These are phyloP conservation scores for Echinometra lucunter DNA, from an alignment of 53 echinoderm and acorn worm genomes.

Conservation along the genomic window DNA sequence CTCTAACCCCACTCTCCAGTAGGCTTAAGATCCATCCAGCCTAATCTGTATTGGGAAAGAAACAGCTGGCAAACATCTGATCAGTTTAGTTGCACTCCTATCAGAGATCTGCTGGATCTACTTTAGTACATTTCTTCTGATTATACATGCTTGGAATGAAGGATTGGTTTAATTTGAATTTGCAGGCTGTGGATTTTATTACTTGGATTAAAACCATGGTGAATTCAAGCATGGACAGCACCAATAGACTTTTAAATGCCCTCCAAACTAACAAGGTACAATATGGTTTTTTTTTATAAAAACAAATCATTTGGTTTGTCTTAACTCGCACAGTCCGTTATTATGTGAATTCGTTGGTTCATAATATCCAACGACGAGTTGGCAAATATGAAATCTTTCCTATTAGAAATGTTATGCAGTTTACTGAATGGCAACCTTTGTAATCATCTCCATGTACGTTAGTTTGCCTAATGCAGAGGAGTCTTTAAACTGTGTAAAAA, in stretches of 20 bases:
- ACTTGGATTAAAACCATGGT: slow-evolving; percentile 42
- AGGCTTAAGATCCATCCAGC: background rate
- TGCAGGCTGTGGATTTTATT: background rate
- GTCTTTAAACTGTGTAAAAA: no score
- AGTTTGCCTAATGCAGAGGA: no score
- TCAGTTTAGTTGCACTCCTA: background rate
- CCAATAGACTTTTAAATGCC: slow-evolving; percentile 23
- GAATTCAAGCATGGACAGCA: slow-evolving; percentile 23
- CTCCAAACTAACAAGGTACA: slow-evolving; percentile 37
- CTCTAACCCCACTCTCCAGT: background rate
- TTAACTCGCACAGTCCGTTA: no score
- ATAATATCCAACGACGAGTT: no score
- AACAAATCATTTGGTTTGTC: no score
- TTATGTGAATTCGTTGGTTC: no score
- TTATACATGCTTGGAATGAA: background rate
- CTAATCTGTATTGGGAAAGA: slow-evolving; percentile 14
- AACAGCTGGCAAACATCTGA: slow-evolving; percentile 36
- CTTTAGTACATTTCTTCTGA: background rate
- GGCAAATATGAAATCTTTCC: no score
- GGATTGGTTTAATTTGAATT: background rate
- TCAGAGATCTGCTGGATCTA: no score
- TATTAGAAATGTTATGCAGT: no score
- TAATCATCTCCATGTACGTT: no score
- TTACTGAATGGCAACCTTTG: no score
- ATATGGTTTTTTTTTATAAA: background rate